Evolutionary conservation across 2,797 vertebrate species (phyloP).

Genomic region (Oreortyx pictus): DNA sequence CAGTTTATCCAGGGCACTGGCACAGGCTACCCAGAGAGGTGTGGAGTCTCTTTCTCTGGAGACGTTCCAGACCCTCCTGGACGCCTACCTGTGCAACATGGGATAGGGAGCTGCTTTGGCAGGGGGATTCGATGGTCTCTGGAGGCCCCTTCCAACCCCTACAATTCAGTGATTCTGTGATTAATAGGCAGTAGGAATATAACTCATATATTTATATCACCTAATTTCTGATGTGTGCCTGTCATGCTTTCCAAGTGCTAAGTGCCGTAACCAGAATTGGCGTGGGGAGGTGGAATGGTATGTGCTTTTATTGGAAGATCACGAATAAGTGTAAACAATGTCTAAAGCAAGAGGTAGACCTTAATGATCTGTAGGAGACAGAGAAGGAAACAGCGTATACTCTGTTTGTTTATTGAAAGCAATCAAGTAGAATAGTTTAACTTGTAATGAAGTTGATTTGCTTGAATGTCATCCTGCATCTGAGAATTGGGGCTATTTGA

Average conservation of each 20-base stretch:
- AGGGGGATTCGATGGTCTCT: no score
- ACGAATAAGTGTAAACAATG: background rate
- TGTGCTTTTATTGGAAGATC: conserved; percentile 1
- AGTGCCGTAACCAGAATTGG: background rate
- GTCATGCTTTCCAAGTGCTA: background rate
- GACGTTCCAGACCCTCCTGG: no score
- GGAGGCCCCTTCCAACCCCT: no score
- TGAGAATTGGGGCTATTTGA: background rate
- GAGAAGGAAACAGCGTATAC: background rate
- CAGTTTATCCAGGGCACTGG: background rate
- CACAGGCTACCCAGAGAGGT: no score
- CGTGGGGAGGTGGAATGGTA: background rate
- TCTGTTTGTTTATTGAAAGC: background rate
- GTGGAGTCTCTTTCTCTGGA: no score
- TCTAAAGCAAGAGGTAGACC: background rate
- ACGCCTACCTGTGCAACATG: no score
- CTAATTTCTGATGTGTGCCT: background rate
- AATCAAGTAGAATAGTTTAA: conserved; percentile 2
- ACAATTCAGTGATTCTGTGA: no score
- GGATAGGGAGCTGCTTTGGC: no score
- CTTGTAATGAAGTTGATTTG: background rate
- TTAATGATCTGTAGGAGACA: background rate
- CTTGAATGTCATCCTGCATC: background rate
- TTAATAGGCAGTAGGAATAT: background rate
- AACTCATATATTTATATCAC: background rate